Percentiles rank a stretch among this genome's conserved stretches.
Evolutionary conservation across 1,140 invertebrate species (phyloP).

Genomic region (Nixonia krombeini): DNA sequence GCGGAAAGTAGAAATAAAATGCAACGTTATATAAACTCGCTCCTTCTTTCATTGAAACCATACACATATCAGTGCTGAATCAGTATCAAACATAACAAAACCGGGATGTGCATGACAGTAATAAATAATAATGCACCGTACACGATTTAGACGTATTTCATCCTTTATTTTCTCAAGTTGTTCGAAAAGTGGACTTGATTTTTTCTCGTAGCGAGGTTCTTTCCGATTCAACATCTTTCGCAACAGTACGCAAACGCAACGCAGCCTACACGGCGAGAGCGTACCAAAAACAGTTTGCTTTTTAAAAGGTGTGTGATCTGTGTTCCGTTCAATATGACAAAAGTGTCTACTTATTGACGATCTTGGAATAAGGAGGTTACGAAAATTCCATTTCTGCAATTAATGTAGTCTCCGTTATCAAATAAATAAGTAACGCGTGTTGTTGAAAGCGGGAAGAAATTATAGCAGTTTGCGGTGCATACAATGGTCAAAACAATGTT

Average conservation of each 20-base stretch:
- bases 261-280: constrained; percentile 46
- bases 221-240: constrained; percentile 39
- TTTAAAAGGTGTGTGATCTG: constrained; percentile 25
- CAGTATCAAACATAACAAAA: no score
- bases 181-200: constrained; percentile 46
- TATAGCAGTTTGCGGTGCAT: no score
- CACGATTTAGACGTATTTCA: constrained; percentile 45
- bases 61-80: not conserved
- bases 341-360: no score
- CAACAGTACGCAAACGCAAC: constrained; percentile 44
- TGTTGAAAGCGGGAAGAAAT: no score
- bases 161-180: constrained; percentile 48
- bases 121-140: constrained; percentile 10
- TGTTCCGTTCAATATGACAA: no score
- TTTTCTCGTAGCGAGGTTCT: constrained; percentile 41
- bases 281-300: constrained; percentile 39
- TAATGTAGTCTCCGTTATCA: no score
- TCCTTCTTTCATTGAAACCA: not conserved
- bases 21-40: not conserved
- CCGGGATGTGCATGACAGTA: no score
- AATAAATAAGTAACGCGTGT: no score
- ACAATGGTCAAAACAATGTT: no score
- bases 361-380: no score
- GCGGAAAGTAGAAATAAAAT: not conserved
- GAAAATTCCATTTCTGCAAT: no score